Conservation (phyloP, 1,140 invertebrate species). For the Arctopsyche grandis region DNA sequence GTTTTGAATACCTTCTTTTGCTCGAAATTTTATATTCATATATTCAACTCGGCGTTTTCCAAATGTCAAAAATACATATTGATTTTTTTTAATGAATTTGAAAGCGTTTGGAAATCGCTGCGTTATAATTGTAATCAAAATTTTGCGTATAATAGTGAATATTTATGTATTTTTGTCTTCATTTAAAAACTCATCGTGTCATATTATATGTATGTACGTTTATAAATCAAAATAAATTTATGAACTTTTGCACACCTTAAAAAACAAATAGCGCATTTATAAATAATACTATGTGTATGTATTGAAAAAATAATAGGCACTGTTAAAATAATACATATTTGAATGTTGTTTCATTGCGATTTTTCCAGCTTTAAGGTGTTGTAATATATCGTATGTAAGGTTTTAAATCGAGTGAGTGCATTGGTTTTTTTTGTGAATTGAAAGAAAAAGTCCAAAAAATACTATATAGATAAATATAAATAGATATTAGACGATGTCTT, state of each 20-base stretch:
- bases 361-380: constrained; percentile 9
- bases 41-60: too few relatives aligned
- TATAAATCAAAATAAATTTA: neutral
- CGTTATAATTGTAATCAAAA: too few relatives aligned
- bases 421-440: neutral
- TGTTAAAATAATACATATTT: neutral
- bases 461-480: neutral
- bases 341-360: neutral
- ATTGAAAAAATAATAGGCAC: neutral
- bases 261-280: constrained; percentile 6
- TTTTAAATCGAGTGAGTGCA: neutral
- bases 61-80: too few relatives aligned
- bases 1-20: too few relatives aligned
- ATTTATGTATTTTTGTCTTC: too few relatives aligned
- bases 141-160: too few relatives aligned
- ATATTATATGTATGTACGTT: too few relatives aligned
- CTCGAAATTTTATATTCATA: too few relatives aligned
- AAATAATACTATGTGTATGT: neutral
- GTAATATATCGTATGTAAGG: neutral
- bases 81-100: too few relatives aligned
- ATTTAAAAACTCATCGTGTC: too few relatives aligned
- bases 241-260: constrained; percentile 10
- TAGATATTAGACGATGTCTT: constrained; percentile 46
- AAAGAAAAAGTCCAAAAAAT: constrained; percentile 20
- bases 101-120: too few relatives aligned